These are phyloP conservation scores for Heterocephalus glaber DNA, from an alignment of 2,113 vertebrate genomes.

Conservation along the genomic window DNA sequence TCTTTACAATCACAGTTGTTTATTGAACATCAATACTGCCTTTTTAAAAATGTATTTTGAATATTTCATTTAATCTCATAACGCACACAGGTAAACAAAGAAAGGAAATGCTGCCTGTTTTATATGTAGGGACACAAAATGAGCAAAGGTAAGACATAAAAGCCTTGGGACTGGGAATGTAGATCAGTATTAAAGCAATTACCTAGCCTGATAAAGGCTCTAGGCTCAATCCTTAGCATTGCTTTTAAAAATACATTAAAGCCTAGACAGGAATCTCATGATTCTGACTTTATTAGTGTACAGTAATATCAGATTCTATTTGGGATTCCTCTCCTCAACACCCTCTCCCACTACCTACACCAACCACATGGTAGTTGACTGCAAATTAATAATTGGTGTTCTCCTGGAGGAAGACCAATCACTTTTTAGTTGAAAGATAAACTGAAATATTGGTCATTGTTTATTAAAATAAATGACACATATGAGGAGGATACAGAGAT, in stretches of 20 bases:
- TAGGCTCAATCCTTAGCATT: background rate
- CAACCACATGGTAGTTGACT: background rate
- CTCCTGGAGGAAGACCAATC: background rate
- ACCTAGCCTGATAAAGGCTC: background rate
- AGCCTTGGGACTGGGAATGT: background rate
- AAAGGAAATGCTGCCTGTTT: constrained; percentile 28
- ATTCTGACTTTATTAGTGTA: background rate
- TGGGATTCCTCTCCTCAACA: background rate
- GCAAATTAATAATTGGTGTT: background rate
- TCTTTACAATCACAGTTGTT: background rate
- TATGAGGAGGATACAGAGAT: background rate
- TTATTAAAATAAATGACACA: background rate
- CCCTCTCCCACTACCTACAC: background rate
- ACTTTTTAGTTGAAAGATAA: background rate
- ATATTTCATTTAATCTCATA: constrained; percentile 12
- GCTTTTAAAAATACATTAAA: background rate
- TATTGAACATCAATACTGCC: background rate
- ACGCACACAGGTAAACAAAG: background rate
- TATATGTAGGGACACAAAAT: background rate
- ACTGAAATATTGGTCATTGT: background rate
- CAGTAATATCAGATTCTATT: constrained; percentile 33
- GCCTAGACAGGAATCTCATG: background rate
- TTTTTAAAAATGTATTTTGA: background rate
- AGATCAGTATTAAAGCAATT: background rate
- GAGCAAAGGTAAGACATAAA: background rate